Evolutionary conservation across 1,140 invertebrate genomes (phyloP), one percentile per base, ranked within the genome.

Genomic region (Hesperophylax magnus): DNA sequence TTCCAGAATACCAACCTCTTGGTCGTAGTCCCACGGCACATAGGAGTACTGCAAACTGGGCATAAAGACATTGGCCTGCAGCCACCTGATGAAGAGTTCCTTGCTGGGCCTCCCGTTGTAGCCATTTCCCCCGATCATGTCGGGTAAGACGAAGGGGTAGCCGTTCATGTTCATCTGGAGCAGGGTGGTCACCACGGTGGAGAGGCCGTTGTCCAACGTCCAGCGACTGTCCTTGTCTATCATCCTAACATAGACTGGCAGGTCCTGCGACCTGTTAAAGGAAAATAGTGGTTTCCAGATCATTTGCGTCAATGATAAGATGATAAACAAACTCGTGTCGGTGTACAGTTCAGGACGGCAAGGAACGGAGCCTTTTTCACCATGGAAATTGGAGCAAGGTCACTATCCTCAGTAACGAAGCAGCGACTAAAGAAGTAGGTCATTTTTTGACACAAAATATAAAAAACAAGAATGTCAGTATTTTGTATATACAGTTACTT

Each of bases 101-200:
- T 91, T 90, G 6, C 91, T 88, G 56, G 84, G 91, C 87, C 88
- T 84, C 11, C 85, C 82, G 3, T 85, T 81, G 81, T 95, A 94
- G 1, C 91, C 93, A 86, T 96, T 96, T 15, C 96, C 95, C n/a
- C 77, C 77, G 82, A 97, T 92, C 93, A 96, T 95, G 85, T 96
- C 95, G 7, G 95, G 94, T 0, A 97, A 86, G 11, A 96, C 92
- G 11, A 93, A 93, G 1, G 92, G 91, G 86, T 96, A 96, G n/a
- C 95, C 95, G 81, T 93, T 91, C 17, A 96, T 85, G 77, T 94
- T 94, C 87, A 94, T 91, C 76, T 92, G 92, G 2, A 96, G 85
- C 0, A 93, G 86, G 22, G 93, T 93, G 1, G 95, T 94, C 20
- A 96, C 92, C 0, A 96, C 83, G 2, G 94, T 93, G 0, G 88